These are phyloP conservation scores for Xanthostigma xanthostigma DNA, from an alignment of 2,888 invertebrate genomes.

Conservation along the genomic window DNA sequence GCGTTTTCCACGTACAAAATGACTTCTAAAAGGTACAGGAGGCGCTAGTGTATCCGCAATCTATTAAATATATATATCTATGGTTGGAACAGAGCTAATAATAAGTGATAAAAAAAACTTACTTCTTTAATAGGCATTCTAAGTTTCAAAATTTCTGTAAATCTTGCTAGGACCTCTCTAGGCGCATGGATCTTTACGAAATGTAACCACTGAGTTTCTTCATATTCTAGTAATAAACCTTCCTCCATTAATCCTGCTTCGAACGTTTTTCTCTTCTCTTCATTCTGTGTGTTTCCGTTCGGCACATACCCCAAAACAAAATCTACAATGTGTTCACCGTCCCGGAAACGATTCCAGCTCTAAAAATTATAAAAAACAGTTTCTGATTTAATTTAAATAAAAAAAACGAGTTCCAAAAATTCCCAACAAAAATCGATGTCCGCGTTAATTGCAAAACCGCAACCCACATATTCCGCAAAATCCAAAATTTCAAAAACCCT, in stretches of 20 bases:
- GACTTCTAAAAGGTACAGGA: too few relatives aligned
- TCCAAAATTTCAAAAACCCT: too few relatives aligned
- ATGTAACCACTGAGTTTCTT: conserved; percentile 43
- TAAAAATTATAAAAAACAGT: conserved; percentile 16
- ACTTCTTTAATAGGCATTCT: conserved; percentile 63
- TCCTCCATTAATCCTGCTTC: conserved; percentile 44
- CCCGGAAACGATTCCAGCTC: conserved; percentile 37
- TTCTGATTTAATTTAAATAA: neutral
- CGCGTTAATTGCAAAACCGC: neutral
- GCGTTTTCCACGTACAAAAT: too few relatives aligned
- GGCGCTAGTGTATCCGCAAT: too few relatives aligned
- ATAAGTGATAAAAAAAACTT: conserved; percentile 15
- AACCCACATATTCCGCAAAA: too few relatives aligned
- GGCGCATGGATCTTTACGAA: conserved; percentile 65
- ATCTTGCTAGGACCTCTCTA: conserved; percentile 49
- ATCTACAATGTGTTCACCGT: conserved; percentile 37
- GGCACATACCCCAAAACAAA: conserved; percentile 44
- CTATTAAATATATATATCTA: too few relatives aligned
- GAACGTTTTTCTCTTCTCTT: conserved; percentile 36
- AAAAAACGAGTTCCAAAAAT: neutral
- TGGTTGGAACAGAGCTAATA: too few relatives aligned
- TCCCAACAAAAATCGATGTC: neutral
- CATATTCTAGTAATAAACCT: conserved; percentile 44
- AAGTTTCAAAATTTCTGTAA: conserved; percentile 62
- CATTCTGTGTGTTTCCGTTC: conserved; percentile 20